A percentile compares a stretch with the other conserved stretches of the same genome.
Conservation (phyloP, 2,888 invertebrate genomes). For the Asteroscopus sphinx region DNA sequence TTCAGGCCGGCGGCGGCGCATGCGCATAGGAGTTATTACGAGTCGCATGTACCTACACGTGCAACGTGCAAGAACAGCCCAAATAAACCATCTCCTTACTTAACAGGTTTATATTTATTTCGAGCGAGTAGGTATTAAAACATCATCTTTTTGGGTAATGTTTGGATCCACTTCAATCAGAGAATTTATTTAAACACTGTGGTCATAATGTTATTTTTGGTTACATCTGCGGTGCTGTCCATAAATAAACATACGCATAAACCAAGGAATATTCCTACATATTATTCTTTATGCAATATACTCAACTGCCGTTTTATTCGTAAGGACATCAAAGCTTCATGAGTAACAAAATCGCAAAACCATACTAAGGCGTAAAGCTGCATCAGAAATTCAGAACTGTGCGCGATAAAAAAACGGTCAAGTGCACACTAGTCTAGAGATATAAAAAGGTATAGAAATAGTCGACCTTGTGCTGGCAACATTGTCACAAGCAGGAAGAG, state of each 20-base stretch:
- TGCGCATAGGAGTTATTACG: conserved; percentile 66
- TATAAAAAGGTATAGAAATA: conserved; percentile 54
- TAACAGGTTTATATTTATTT: conserved; percentile 52
- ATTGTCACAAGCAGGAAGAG: conserved; percentile 80
- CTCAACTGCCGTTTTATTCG: conserved; percentile 16
- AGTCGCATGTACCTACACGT: conserved; percentile 60
- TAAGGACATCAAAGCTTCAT: neutral
- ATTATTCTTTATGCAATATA: neutral
- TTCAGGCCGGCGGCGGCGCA: conserved; percentile 78
- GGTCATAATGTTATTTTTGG: conserved; percentile 9
- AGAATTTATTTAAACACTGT: conserved; percentile 20
- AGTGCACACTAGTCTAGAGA: conserved; percentile 41
- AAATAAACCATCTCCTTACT: conserved; percentile 54
- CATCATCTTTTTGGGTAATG: conserved; percentile 38
- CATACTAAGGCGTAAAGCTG: neutral
- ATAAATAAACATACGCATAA: conserved; percentile 19
- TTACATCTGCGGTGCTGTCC: conserved; percentile 13
- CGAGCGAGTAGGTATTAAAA: conserved; percentile 39
- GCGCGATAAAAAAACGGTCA: conserved; percentile 51
- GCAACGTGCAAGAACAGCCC: conserved; percentile 47
- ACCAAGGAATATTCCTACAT: conserved; percentile 7
- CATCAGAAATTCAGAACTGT: conserved; percentile 4
- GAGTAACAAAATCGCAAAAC: conserved; percentile 8
- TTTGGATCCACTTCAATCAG: conserved; percentile 39
- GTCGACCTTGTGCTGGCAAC: conserved; percentile 75